These are phyloP conservation scores for Heteromurus nitidus DNA, from an alignment of 2,888 invertebrate species.

Conservation along the genomic window DNA sequence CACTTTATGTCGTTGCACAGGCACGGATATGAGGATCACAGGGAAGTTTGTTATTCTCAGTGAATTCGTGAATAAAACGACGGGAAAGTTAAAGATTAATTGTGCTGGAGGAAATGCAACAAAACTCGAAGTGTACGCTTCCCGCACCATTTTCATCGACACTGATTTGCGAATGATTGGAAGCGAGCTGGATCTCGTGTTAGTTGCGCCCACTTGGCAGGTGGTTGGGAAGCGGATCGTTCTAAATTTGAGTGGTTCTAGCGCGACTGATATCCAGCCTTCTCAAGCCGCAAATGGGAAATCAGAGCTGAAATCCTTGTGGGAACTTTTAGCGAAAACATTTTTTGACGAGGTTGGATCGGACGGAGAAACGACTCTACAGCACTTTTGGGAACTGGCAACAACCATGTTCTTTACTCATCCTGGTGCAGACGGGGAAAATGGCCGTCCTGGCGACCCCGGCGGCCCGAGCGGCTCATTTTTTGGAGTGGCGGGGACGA, in stretches of 20 bases:
- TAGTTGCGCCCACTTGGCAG: constrained; percentile 24
- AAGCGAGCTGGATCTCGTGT: constrained; percentile 1
- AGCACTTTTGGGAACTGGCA: too few species aligned
- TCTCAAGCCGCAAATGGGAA: background rate
- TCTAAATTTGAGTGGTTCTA: constrained; percentile 9
- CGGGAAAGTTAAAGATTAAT: too few species aligned
- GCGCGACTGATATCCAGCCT: background rate
- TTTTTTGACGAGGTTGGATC: too few species aligned
- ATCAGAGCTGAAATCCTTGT: too few species aligned
- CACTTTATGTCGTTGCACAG: background rate
- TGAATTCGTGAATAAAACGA: too few species aligned
- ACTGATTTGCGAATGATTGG: background rate
- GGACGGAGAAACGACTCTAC: too few species aligned
- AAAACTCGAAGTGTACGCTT: constrained; percentile 22
- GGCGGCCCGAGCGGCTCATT: constrained; percentile 20
- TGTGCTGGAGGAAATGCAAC: too few species aligned
- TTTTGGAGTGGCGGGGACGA: background rate
- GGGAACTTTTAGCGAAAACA: too few species aligned
- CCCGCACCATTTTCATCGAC: constrained; percentile 13
- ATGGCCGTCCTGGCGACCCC: constrained; percentile 2
- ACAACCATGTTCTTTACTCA: too few species aligned
- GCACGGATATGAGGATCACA: background rate
- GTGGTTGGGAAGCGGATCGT: background rate
- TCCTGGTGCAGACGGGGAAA: background rate
- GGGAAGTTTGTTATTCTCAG: constrained; percentile 7